Evolutionary conservation across 2,113 vertebrate species (phyloP).

Genomic region (Ophiodon elongatus): DNA sequence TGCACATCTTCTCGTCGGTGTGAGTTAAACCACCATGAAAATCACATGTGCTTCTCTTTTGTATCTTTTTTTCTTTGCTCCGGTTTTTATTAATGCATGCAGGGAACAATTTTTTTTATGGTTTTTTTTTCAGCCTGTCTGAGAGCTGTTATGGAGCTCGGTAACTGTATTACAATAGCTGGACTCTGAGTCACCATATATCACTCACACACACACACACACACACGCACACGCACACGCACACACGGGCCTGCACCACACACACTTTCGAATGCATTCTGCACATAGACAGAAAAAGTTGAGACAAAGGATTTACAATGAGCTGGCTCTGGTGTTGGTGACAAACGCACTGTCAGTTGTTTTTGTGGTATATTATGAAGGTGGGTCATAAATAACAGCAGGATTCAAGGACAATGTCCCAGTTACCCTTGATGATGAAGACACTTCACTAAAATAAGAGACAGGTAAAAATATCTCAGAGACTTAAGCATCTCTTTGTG

Average conservation of each 20-base stretch:
- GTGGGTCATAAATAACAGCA: conserved; percentile 40
- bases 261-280: conserved; percentile 14
- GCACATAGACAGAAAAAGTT: not conserved
- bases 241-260: not conserved
- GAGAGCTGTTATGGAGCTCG: conserved; percentile 5
- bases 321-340: not conserved
- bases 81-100: not conserved
- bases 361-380: conserved; percentile 25
- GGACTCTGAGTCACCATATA: not conserved
- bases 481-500: conserved; percentile 3
- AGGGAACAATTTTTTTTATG: conserved; percentile 29
- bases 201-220: conserved; percentile 6
- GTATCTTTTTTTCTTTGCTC: not conserved
- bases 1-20: not conserved
- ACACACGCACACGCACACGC: not conserved
- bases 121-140: conserved; percentile 30
- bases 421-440: conserved; percentile 39
- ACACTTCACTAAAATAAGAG: conserved; percentile 22
- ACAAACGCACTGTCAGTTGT: conserved; percentile 21
- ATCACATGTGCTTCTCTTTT: not conserved
- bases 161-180: conserved; percentile 23
- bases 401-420: conserved; percentile 49
- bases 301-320: conserved; percentile 29
- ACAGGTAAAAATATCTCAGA: conserved; percentile 13
- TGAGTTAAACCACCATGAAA: not conserved